Conservation (phyloP, 2,113 vertebrate genomes). For the Ivindomyrus marchei region DNA sequence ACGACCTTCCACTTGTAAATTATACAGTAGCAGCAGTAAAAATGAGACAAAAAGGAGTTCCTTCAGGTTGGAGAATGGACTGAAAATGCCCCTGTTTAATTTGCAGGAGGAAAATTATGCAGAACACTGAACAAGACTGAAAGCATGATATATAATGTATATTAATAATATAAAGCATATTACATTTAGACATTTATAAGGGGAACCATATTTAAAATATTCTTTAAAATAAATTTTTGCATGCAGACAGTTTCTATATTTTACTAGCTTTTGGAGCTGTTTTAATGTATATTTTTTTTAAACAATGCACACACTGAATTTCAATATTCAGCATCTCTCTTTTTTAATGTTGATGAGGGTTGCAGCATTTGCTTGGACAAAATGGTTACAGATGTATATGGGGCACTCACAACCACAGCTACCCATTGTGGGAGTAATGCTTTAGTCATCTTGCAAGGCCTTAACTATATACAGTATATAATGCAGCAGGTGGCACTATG, state of each 20-base stretch:
- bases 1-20: conserved; percentile 20
- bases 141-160: conserved; percentile 26
- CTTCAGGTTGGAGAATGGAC: conserved; percentile 1
- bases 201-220: background rate
- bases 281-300: background rate
- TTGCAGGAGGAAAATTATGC: background rate
- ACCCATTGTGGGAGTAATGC: background rate
- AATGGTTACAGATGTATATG: background rate
- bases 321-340: background rate
- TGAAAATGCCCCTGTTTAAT: background rate
- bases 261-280: background rate
- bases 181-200: conserved; percentile 13
- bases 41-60: conserved; percentile 1
- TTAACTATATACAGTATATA: background rate
- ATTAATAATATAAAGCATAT: conserved; percentile 26
- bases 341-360: background rate
- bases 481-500: background rate
- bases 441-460: background rate
- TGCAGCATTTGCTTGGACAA: background rate
- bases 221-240: background rate
- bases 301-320: background rate
- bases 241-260: background rate
- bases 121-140: conserved; percentile 12
- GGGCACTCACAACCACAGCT: background rate
- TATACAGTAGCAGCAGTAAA: conserved; percentile 20